Evolutionary conservation across 2,888 invertebrate genomes (phyloP).

Genomic region (Antheraea yamamai): DNA sequence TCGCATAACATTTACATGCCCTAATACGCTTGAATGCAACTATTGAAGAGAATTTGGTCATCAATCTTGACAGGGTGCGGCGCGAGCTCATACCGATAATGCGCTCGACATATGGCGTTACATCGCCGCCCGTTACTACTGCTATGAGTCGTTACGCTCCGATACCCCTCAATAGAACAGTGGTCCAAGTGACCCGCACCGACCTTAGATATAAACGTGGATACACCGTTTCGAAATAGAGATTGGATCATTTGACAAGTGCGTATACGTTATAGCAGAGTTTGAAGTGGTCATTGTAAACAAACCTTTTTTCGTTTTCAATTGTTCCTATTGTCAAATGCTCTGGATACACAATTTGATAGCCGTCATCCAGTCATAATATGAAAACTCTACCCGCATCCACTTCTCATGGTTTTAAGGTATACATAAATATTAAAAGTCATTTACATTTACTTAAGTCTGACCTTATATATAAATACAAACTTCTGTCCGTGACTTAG

Average conservation of each 20-base stretch:
- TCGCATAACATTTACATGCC: conserved; percentile 80
- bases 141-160: conserved; percentile 59
- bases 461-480: too few relatives aligned
- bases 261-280: conserved; percentile 41
- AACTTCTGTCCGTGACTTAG: too few relatives aligned
- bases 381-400: neutral
- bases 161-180: conserved; percentile 56
- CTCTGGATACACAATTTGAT: neutral
- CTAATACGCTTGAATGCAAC: conserved; percentile 74
- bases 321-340: conserved; percentile 14
- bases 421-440: neutral
- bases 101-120: conserved; percentile 76
- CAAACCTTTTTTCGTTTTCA: conserved; percentile 7
- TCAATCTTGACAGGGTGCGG: conserved; percentile 77
- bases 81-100: conserved; percentile 59
- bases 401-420: neutral
- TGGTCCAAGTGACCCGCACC: conserved; percentile 63
- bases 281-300: conserved; percentile 49
- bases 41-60: conserved; percentile 59
- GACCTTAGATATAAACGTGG: conserved; percentile 51
- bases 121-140: conserved; percentile 44
- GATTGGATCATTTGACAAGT: conserved; percentile 65
- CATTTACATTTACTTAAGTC: neutral
- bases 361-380: neutral
- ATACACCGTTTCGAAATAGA: conserved; percentile 40